Conservation (phyloP, 2,888 invertebrate genomes). For the Tipula vernalis region DNA sequence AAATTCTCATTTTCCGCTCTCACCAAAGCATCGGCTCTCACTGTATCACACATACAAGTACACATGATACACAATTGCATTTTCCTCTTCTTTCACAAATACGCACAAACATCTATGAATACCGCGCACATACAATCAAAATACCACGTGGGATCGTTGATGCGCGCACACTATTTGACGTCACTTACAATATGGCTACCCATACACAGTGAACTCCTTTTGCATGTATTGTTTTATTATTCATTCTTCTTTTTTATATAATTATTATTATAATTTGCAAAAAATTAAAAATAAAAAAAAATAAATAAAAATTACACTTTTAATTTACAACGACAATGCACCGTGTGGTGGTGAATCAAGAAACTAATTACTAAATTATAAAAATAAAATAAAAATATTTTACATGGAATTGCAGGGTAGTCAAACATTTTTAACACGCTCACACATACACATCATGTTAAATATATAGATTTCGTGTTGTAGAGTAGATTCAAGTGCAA, state of each 20-base stretch:
- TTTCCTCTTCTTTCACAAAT: not conserved
- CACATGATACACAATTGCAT: not conserved
- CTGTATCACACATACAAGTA: not conserved
- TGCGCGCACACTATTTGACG: conserved; percentile 14
- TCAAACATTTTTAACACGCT: not conserved
- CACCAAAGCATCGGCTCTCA: not conserved
- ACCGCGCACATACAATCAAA: conserved; percentile 5
- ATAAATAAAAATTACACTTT: not conserved
- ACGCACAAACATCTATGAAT: not conserved
- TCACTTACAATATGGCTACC: conserved; percentile 10
- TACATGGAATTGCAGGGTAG: not conserved
- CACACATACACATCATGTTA: not conserved
- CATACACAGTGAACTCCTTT: not conserved
- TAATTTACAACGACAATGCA: not conserved
- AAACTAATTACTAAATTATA: not conserved
- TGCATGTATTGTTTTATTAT: not conserved
- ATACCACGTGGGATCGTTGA: conserved; percentile 17
- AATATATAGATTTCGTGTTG: not conserved
- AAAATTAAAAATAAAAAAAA: not conserved
- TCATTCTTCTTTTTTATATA: not conserved
- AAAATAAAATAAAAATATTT: not conserved
- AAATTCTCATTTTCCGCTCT: not conserved
- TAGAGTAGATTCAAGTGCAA: not conserved
- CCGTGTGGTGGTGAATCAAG: not conserved
- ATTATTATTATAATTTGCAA: not conserved